Percentiles rank a stretch among this genome's conserved stretches.
These are phyloP conservation scores for Artemia sinica DNA, from an alignment of 2,888 invertebrate genomes.

Conservation along the genomic window DNA sequence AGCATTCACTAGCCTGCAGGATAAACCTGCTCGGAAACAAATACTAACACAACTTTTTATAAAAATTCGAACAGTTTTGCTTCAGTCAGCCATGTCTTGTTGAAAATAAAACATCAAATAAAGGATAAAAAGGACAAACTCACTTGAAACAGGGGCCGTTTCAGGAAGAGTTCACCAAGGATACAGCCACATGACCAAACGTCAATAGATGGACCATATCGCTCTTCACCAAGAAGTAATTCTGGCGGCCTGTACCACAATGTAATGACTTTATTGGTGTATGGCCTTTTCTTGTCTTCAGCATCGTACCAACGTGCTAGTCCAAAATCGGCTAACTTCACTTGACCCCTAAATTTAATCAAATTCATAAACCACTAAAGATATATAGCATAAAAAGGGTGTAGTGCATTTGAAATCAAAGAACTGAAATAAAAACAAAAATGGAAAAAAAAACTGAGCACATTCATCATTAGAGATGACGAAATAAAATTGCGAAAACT, in stretches of 20 bases:
- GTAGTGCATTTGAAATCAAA: background rate
- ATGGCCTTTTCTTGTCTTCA: constrained; percentile 81
- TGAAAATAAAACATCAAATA: too few relatives aligned
- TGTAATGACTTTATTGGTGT: constrained; percentile 97
- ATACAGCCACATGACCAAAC: constrained; percentile 99
- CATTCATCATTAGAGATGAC: background rate
- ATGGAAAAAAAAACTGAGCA: background rate
- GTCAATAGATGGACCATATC: constrained; percentile 92
- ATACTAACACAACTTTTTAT: too few relatives aligned
- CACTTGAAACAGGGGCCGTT: constrained; percentile 90
- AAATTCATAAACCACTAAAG: constrained; percentile 17
- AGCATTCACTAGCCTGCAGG: too few relatives aligned
- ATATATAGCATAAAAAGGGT: constrained; percentile 11
- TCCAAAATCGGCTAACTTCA: constrained; percentile 97
- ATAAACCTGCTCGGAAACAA: too few relatives aligned
- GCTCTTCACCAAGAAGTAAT: constrained; percentile 83
- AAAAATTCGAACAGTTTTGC: too few relatives aligned
- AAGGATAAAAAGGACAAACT: background rate
- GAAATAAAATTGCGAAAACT: background rate
- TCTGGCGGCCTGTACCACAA: constrained; percentile 98
- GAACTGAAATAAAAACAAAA: background rate
- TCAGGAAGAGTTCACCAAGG: constrained; percentile 86
- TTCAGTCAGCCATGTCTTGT: too few relatives aligned
- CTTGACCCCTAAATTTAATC: constrained; percentile 60
- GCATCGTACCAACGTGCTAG: constrained; percentile 87